Conservation (phyloP, 2,113 vertebrate genomes). For the Genyomyrus donnyi region DNA sequence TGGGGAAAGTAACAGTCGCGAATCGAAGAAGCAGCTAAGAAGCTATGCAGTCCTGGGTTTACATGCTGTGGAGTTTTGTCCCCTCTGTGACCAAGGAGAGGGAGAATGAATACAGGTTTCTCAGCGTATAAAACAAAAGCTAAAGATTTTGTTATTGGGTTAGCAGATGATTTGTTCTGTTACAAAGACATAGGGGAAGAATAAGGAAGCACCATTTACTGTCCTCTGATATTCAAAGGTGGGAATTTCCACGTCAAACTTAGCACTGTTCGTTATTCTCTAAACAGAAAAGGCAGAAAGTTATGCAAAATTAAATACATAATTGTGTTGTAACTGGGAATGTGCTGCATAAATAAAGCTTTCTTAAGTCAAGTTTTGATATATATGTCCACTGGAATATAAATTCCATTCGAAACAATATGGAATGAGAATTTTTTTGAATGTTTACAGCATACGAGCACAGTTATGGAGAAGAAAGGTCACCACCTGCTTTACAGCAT, state of each 20-base stretch:
- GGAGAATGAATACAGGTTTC: neutral
- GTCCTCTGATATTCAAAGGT: neutral
- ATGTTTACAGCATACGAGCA: neutral
- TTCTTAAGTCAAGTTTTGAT: neutral
- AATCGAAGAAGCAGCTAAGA: neutral
- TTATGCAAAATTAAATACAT: neutral
- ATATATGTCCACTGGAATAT: neutral
- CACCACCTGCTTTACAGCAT: neutral
- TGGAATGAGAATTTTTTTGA: neutral
- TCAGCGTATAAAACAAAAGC: neutral
- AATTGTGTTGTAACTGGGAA: conserved; percentile 3
- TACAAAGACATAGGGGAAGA: neutral
- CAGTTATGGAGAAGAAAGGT: neutral
- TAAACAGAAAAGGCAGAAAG: neutral
- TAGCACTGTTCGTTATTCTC: neutral
- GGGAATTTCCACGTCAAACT: neutral
- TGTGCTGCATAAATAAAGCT: conserved; percentile 20
- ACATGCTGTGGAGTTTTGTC: neutral
- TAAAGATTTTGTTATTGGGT: neutral
- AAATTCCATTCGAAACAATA: neutral
- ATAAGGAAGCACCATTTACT: neutral
- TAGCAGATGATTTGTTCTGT: neutral
- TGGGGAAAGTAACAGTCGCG: too few relatives aligned
- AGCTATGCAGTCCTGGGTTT: neutral
- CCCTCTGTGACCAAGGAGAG: neutral